Conservation (phyloP, 1,140 invertebrate genomes). For the Hylaeus volcanicus region DNA sequence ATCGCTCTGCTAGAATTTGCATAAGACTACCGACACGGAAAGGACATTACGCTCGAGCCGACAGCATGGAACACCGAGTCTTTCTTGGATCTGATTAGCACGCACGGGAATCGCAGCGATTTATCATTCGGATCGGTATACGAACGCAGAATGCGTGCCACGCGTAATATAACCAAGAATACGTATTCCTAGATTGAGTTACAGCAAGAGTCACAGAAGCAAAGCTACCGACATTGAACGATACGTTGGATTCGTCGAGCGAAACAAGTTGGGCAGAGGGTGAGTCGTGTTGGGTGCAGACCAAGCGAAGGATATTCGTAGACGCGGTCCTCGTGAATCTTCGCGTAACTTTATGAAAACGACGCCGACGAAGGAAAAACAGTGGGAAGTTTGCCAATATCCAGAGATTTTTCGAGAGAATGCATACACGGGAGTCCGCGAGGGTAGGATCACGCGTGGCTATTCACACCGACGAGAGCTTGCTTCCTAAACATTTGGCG, state of each 20-base stretch:
- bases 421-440: conserved; percentile 15
- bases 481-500: neutral
- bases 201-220: too few species aligned
- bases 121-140: too few species aligned
- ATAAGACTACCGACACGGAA: conserved; percentile 17
- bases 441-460: conserved; percentile 5
- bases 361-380: conserved; percentile 8
- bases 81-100: neutral
- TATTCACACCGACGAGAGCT: neutral
- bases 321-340: neutral
- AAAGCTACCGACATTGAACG: neutral
- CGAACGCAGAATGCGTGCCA: too few species aligned
- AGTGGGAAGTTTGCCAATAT: conserved; percentile 53
- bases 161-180: too few species aligned
- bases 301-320: neutral
- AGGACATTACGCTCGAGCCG: neutral
- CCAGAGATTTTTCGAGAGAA: conserved; percentile 20
- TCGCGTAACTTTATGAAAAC: conserved; percentile 6
- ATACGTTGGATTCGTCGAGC: neutral
- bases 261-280: neutral
- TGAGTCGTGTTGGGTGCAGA: neutral
- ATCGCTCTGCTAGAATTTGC: neutral
- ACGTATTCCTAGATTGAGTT: too few species aligned
- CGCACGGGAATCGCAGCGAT: neutral
- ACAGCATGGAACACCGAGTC: neutral